These are phyloP conservation scores for Sapayoa aenigma DNA, from an alignment of 2,113 vertebrate genomes.

Conservation along the genomic window DNA sequence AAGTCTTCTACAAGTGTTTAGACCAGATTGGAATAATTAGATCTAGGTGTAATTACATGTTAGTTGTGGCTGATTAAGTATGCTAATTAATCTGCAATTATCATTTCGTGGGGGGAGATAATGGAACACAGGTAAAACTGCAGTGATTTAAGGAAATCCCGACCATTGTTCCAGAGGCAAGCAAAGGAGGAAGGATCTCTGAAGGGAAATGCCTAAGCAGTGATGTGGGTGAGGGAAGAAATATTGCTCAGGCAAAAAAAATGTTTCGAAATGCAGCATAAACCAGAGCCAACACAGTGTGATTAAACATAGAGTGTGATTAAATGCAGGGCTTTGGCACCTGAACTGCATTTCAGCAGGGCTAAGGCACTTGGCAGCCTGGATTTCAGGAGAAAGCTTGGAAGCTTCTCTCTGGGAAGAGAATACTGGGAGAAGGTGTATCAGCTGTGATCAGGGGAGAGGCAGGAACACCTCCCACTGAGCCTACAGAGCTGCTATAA, in stretches of 20 bases:
- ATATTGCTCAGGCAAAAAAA: background rate
- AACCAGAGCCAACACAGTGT: background rate
- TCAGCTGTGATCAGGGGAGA: background rate
- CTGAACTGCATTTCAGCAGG: background rate
- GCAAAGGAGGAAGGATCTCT: background rate
- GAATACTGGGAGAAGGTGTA: background rate
- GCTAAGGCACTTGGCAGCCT: background rate
- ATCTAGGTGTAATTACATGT: conserved; percentile 25
- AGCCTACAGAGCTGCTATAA: background rate
- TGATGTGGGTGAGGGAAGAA: background rate
- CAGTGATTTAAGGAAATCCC: background rate
- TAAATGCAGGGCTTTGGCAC: background rate
- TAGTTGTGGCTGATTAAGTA: conserved; percentile 31
- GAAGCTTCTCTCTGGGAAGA: background rate
- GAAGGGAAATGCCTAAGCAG: background rate
- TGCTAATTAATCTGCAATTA: conserved; percentile 21
- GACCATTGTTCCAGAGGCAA: background rate
- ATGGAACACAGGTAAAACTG: background rate
- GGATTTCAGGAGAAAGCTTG: background rate
- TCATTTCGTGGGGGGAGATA: background rate
- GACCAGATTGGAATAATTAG: conserved; percentile 15
- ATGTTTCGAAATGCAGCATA: background rate
- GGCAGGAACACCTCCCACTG: background rate
- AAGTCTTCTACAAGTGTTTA: background rate
- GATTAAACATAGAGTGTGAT: too few species aligned